Evolutionary conservation across 2,113 vertebrate genomes (phyloP).

Genomic region (Rhinolophus sinicus): DNA sequence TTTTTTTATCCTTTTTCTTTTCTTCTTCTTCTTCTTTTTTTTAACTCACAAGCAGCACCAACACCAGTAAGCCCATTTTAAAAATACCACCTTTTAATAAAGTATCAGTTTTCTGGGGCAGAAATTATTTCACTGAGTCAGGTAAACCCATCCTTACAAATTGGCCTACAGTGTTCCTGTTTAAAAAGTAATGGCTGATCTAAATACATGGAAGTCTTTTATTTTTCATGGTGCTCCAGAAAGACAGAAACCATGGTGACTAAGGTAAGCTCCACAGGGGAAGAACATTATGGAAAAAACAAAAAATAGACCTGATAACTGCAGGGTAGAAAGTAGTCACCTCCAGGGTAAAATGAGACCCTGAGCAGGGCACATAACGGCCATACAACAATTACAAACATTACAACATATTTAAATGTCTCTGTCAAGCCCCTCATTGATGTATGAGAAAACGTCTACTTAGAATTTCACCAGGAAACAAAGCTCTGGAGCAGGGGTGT

Average conservation of each 20-base stretch:
- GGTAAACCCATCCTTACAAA: background rate
- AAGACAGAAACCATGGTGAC: background rate
- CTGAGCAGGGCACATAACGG: background rate
- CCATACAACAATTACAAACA: too few relatives aligned
- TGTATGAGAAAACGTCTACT: background rate
- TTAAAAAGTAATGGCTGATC: background rate
- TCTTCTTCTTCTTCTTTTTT: background rate
- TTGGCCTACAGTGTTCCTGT: background rate
- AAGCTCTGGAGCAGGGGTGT: background rate
- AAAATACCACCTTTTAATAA: background rate
- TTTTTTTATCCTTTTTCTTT: too few relatives aligned
- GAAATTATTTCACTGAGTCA: background rate
- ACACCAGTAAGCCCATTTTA: background rate
- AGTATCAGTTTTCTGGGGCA: background rate
- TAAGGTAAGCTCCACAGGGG: background rate
- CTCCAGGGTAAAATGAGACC: background rate
- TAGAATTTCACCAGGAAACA: rapidly evolving
- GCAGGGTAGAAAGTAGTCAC: background rate
- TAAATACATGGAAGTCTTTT: background rate
- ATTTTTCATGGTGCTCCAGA: background rate
- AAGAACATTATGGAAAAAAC: background rate
- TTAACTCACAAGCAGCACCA: background rate
- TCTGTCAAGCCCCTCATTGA: background rate
- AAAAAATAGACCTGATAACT: background rate
- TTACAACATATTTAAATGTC: background rate